Evolutionary conservation across 2,797 vertebrate genomes (phyloP), one percentile per base, ranked within the genome.

Genomic region (Limnodromus scolopaceus): DNA sequence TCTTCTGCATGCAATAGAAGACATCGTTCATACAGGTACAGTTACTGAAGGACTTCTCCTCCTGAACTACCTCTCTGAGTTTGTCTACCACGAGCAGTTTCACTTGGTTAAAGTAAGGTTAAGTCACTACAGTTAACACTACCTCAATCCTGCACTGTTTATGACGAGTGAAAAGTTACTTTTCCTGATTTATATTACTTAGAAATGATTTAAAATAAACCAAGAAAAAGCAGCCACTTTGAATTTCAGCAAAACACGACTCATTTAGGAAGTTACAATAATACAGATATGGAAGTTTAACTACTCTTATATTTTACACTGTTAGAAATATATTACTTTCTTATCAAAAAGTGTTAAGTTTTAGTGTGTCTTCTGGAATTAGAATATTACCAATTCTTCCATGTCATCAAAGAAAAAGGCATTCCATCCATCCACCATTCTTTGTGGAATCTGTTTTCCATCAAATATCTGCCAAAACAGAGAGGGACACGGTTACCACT

Each of bases 401-500:
- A 98, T 98, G 97, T 99, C 98, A 89, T 99, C 98, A 85, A 99
- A 99, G 95, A 99, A 99, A 98, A 99, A 99, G 1, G 99, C 99
- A 77, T 99, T 99, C 99, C 99, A 99, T 89, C 99, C 99, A 91
- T 99, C 99, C 45, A 99, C 99, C 99, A 99, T 99, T 96, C 98
- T 98, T 97, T 99, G 98, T 66, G 99, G 99, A 89, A 98, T 98
- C n/a, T 98, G 96, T 82, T 98, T 97, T 74, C 99, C 99, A 88
- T 99, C 99, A 95, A 99, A 99, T 96, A 99, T 99, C 99, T 99
- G 96, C 25, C 83, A 4, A 85, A 97, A 96, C 1, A 96, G 38
- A 96, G 63, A 54, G 36, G 12, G n/a, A 87, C 14, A 83, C 9
- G 58, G 60, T 95, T 80, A 95, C 22, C 1, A 3, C 27, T 38